Conservation (phyloP, 2,113 vertebrate genomes). For the Trichechus manatus region DNA sequence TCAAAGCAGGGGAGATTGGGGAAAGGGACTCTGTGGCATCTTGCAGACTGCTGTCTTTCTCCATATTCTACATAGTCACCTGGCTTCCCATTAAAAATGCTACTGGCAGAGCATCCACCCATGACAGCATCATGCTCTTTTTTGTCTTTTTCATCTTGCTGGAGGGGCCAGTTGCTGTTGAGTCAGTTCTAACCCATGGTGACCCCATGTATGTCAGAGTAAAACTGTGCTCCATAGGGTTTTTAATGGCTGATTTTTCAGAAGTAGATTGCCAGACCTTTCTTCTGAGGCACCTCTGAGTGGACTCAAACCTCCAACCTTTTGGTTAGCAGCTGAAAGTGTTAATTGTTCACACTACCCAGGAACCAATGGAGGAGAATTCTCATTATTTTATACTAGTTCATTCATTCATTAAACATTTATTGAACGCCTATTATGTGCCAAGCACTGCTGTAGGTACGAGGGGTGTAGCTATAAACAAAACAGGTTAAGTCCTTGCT, state of each 20-base stretch:
- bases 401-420: constrained; percentile 19
- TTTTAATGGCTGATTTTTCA: no score
- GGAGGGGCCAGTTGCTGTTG: not conserved
- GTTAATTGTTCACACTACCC: no score
- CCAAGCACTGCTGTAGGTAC: not conserved
- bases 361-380: not conserved
- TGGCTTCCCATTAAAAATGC: not conserved
- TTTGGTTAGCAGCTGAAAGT: no score
- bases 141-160: not conserved
- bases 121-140: not conserved
- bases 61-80: not conserved
- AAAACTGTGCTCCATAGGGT: not conserved
- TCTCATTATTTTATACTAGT: not conserved
- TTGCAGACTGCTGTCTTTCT: not conserved
- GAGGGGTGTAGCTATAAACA: not conserved
- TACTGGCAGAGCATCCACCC: not conserved
- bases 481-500: not conserved
- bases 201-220: not conserved
- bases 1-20: not conserved
- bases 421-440: not conserved
- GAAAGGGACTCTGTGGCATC: not conserved
- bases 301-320: no score
- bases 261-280: no score
- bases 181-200: not conserved
- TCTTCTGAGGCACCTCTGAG: no score